phyloP scores from a whole-genome alignment of 2,113 vertebrate species.

The Echinops telfairi region DNA sequence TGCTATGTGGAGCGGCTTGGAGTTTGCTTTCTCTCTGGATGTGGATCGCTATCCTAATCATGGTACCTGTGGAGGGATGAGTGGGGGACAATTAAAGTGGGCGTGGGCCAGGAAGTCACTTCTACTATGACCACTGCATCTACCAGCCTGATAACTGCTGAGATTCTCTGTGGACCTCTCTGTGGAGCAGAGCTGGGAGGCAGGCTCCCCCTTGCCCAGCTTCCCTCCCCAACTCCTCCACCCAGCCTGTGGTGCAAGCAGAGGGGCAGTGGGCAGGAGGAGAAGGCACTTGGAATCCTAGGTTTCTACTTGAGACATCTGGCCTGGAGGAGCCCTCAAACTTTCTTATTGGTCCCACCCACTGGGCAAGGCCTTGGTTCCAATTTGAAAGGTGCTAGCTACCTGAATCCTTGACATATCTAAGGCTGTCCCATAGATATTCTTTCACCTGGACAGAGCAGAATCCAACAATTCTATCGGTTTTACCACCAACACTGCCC shows the following conservation, averaged over 20 bases:
- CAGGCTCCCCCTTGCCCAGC: background rate
- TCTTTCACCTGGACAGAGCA: background rate
- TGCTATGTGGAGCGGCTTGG: no score
- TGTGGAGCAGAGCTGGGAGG: background rate
- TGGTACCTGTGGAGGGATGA: background rate
- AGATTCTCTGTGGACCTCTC: background rate
- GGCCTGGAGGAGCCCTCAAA: background rate
- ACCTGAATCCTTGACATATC: conserved; percentile 63
- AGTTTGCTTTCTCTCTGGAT: no score
- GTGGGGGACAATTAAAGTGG: background rate
- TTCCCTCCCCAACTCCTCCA: background rate
- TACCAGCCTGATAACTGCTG: conserved; percentile 79
- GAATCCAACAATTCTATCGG: background rate
- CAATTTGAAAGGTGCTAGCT: conserved; percentile 81
- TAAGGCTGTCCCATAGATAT: background rate
- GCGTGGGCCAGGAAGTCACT: conserved; percentile 10
- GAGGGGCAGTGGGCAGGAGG: background rate
- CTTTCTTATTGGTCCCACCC: conserved; percentile 37
- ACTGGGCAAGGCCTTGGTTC: conserved; percentile 66
- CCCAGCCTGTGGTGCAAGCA: background rate
- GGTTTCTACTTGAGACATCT: background rate
- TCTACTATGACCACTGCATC: conserved; percentile 42
- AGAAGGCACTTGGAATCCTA: background rate
- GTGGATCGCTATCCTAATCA: background rate
- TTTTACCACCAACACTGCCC: background rate